phyloP scores from a whole-genome alignment of 2,113 vertebrate genomes.

The Chinchilla lanigera region DNA sequence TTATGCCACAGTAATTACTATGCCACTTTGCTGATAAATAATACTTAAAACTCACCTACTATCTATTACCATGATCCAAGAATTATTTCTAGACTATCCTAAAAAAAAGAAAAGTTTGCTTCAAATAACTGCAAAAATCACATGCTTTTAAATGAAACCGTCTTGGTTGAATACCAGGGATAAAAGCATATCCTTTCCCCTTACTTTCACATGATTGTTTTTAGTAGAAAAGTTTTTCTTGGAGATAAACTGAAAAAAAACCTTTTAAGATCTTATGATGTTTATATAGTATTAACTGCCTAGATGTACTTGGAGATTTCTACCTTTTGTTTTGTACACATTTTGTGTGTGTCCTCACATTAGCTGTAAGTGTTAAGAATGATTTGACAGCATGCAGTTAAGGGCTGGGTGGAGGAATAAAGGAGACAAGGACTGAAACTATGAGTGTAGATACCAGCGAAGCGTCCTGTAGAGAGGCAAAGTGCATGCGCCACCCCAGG shows the following conservation, averaged over 20 bases:
- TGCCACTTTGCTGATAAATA: background rate
- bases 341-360: background rate
- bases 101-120: background rate
- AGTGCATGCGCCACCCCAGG: too few relatives aligned
- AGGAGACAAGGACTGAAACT: background rate
- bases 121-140: background rate
- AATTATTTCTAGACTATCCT: background rate
- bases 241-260: background rate
- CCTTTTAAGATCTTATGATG: background rate
- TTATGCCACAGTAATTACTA: background rate
- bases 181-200: background rate
- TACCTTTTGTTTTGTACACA: too few relatives aligned
- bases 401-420: background rate
- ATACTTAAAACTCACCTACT: background rate
- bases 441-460: background rate
- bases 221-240: background rate
- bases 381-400: background rate
- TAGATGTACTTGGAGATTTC: background rate
- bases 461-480: background rate
- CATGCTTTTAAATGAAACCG: background rate
- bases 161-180: background rate
- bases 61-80: background rate
- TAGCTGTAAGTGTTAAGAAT: background rate
- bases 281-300: background rate
- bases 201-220: background rate